These are phyloP conservation scores for Phengaris arion DNA, from an alignment of 2,888 invertebrate genomes.

Conservation along the genomic window DNA sequence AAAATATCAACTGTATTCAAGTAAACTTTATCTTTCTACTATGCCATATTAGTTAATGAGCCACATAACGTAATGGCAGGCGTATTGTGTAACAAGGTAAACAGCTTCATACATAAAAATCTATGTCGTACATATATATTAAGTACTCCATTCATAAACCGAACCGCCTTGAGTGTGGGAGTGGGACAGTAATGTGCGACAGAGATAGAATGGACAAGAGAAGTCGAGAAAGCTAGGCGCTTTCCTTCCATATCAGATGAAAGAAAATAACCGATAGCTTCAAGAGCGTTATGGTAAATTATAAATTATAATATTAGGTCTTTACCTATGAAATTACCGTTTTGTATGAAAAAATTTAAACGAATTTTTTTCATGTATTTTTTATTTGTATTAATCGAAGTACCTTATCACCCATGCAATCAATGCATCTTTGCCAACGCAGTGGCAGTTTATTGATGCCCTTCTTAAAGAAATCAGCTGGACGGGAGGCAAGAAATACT, in stretches of 20 bases:
- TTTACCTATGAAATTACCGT: too few species aligned
- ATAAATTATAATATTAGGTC: too few species aligned
- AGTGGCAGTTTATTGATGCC: too few species aligned
- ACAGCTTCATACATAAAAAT: slow-evolving; percentile 22
- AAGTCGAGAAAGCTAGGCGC: neutral
- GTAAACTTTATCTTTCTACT: neutral
- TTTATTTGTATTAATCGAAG: too few species aligned
- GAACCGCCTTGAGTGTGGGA: slow-evolving; percentile 29
- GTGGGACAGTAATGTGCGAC: neutral
- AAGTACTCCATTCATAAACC: slow-evolving; percentile 32
- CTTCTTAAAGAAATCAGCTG: too few species aligned
- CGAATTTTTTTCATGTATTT: too few species aligned
- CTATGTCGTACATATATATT: slow-evolving; percentile 2
- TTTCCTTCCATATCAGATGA: neutral
- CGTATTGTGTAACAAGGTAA: slow-evolving; percentile 24
- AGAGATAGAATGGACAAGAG: neutral
- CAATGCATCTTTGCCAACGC: too few species aligned
- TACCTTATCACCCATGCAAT: too few species aligned
- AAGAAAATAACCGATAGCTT: neutral
- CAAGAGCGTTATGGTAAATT: neutral
- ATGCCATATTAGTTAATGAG: slow-evolving; percentile 12
- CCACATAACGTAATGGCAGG: slow-evolving; percentile 1
- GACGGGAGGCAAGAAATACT: too few species aligned
- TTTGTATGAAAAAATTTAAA: too few species aligned
- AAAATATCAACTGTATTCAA: neutral